These are phyloP conservation scores for Trilocha varians DNA, from an alignment of 2,888 invertebrate genomes.

Conservation along the genomic window DNA sequence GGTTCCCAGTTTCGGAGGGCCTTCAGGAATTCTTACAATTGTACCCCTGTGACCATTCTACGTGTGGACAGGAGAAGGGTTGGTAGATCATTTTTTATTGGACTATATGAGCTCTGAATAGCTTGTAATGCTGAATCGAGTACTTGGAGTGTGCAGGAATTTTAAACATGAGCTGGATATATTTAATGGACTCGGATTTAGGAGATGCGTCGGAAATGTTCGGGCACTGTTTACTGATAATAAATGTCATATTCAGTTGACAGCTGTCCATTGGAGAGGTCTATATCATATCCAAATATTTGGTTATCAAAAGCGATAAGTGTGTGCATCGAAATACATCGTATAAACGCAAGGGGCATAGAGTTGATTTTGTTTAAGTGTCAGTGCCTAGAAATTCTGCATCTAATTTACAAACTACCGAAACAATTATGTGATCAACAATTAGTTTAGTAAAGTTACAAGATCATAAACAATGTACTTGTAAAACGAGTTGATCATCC, in stretches of 20 bases:
- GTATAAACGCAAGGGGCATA: too few relatives aligned
- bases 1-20: slow-evolving; percentile 31
- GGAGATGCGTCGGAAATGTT: slow-evolving; percentile 14
- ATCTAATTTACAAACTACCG: slow-evolving; percentile 17
- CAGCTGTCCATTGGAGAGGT: too few relatives aligned
- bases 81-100: slow-evolving; percentile 25
- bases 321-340: too few relatives aligned
- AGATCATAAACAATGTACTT: slow-evolving; percentile 3
- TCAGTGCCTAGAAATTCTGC: background rate
- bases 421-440: slow-evolving; percentile 13
- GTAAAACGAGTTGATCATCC: slow-evolving; percentile 20
- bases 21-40: slow-evolving; percentile 20
- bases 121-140: slow-evolving; percentile 49
- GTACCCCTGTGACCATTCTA: slow-evolving; percentile 14
- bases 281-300: too few relatives aligned
- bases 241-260: background rate
- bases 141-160: slow-evolving; percentile 43
- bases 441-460: slow-evolving; percentile 19
- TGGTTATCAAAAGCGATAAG: too few relatives aligned
- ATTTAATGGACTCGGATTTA: slow-evolving; percentile 24
- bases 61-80: slow-evolving; percentile 13
- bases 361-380: background rate
- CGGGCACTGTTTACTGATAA: too few relatives aligned
- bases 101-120: slow-evolving; percentile 36
- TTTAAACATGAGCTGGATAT: slow-evolving; percentile 43